These are phyloP conservation scores for Protobothrops flavoviridis DNA, from an alignment of 2,113 vertebrate species.

Conservation along the genomic window DNA sequence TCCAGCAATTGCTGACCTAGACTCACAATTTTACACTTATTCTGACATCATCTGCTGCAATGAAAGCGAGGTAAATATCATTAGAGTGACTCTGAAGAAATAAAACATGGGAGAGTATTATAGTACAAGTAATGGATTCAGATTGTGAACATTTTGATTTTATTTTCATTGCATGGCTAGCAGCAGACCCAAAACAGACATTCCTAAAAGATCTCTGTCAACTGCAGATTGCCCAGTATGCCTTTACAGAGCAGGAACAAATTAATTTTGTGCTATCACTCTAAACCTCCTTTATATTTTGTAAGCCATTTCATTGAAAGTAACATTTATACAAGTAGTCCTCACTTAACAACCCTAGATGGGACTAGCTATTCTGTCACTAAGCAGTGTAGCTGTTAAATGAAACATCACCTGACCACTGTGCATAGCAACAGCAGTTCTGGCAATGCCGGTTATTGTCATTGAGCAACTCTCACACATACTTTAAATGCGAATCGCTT, in stretches of 20 bases:
- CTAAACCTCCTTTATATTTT: not conserved
- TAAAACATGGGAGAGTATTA: slow-evolving; percentile 23
- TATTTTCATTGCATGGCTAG: not conserved
- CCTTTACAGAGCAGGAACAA: not conserved
- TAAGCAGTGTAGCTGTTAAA: not conserved
- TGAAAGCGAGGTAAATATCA: slow-evolving; percentile 87
- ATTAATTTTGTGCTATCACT: not conserved
- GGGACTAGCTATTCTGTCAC: not conserved
- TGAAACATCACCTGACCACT: not conserved
- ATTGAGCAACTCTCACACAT: not conserved
- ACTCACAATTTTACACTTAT: slow-evolving; percentile 81
- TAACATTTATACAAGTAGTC: not conserved
- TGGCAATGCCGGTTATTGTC: not conserved
- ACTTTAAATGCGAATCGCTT: not conserved
- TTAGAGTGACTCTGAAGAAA: not conserved
- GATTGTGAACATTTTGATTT: not conserved
- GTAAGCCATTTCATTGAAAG: not conserved
- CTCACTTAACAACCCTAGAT: not conserved
- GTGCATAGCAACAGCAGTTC: not conserved
- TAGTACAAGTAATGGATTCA: not conserved
- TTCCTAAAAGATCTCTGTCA: not conserved
- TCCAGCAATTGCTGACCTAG: slow-evolving; percentile 85
- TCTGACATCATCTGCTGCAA: slow-evolving; percentile 98
- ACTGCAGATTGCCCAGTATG: not conserved
- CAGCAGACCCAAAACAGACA: slow-evolving; percentile 16